Base-by-base conservation (phyloP, 2,113 vertebrate species). In the Pelecanus crispus region DNA sequence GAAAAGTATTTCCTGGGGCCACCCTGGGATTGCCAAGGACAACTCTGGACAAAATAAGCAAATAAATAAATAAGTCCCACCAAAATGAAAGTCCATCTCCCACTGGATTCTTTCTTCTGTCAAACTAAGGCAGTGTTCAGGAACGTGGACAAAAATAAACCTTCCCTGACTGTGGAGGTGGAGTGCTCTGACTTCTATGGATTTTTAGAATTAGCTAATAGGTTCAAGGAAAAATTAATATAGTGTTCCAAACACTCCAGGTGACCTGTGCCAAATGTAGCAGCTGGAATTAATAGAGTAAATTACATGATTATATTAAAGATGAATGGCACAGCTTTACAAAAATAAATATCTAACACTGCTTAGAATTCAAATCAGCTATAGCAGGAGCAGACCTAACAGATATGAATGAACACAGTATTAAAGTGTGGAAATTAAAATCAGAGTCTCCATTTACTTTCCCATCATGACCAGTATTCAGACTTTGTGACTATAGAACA, bases 271-370 rank as follows among this genome's bases (percentile, higher is more conserved):
- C 90, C 94, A 97, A 97, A 90, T 67, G 81, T 68, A 97, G 79
- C 96, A 97, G 96, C 94, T 97, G 97, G 92, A 82, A 92, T 96
- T 96, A 96, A 97, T 95, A 92, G 63, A 97, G 78, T 75, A 97
- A 96, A 97, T 96, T 94, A 75, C 74, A 88, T 84, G 32, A 96
- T 97, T 94, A 93, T 90, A 97, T 97, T 94, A 90, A 97, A 93
- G 94, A 92, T 95, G 91, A 97, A 97, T 92, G 47, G 71, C 61
- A 91, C 25, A 90, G 90, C 42, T 85, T 95, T 80, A 86, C 67
- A 78, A 94, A 96, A 96, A 95, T 91, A 97, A 95, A 94, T 92
- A 81, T 56, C 62, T 74, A 84, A 75, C 80, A 15, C 45, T 91
- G 78, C 90, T 96, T 61, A 73, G 81, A 95, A 96, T 92, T 90